Evolutionary conservation across 2,797 vertebrate species (phyloP), one percentile per base, ranked within the genome.

Genomic region (Pempheris klunzingeri): DNA sequence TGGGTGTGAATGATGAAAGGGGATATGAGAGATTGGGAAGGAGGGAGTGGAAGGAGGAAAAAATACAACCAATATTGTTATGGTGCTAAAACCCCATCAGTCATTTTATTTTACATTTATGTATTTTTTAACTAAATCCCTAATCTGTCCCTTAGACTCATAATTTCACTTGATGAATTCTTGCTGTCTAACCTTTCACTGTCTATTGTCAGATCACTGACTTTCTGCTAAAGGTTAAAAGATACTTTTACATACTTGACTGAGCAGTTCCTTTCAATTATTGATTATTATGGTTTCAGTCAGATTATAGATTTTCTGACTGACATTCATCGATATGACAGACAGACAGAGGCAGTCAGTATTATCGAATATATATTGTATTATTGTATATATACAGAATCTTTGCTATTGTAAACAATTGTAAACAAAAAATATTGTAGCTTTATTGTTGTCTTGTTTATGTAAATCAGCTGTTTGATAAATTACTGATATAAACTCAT

Each of bases 1-100:
- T 72, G 77, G 38, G 46, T 53, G 59, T 65, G 61, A 73, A 70
- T 62, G 55, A 86, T 78, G 46, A 64, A 26, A 63, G 14, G 4
- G n/a, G 54, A 70, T n/a, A 61, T 63, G 50, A 44, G 38, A 65
- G 62, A 59, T 63, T 11, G 1, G 5, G 41, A 60, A 32, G 36
- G 53, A n/a, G 41, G 36, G 20, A 49, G 18, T 4, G 4, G 14
- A 28, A 4, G 32, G 17, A 66, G 38, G 41, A 63, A 14, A 38
- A 36, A 24, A 20, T 6, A 14, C 24, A 24, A 13, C 10, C 8
- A 22, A 12, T 52, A n/a, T 36, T 41, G 22, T 46, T 30, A 24
- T n/a, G 15, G 26, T 18, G 30, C 41, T 49, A 1, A 20, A 49
- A 73, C 32, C 55, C n/a, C n/a, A 3, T 41, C 26, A 4, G 12